Percentiles rank a stretch among this genome's conserved stretches.
These are phyloP conservation scores for Chinchilla lanigera DNA, from an alignment of 2,113 vertebrate species.

Conservation along the genomic window DNA sequence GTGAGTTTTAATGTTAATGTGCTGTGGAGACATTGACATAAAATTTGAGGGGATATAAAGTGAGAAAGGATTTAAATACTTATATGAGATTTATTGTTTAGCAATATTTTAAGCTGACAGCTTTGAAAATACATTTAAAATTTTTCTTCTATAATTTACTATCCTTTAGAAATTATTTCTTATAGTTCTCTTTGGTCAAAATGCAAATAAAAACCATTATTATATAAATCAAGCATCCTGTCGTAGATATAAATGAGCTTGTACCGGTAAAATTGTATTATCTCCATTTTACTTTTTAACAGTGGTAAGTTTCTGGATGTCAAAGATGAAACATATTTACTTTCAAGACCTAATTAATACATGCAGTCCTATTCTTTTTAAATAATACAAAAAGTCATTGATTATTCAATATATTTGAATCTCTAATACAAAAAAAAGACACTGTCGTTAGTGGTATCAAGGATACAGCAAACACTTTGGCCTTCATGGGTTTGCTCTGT, in stretches of 20 bases:
- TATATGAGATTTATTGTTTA: background rate
- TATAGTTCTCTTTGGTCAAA: background rate
- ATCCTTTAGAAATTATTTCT: background rate
- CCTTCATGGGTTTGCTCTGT: background rate
- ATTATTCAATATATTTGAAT: constrained; percentile 46
- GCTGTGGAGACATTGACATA: background rate
- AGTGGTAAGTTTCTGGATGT: background rate
- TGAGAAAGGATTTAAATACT: background rate
- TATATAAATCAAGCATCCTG: background rate
- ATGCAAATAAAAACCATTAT: background rate
- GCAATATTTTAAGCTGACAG: background rate
- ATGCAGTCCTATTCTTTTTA: background rate
- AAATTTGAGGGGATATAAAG: background rate
- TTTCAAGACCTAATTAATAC: background rate
- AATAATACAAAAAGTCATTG: background rate
- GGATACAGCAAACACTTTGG: background rate
- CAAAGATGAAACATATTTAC: background rate
- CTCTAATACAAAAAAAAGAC: background rate
- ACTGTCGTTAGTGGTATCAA: background rate
- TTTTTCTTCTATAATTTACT: background rate
- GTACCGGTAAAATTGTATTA: background rate
- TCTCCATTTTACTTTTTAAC: background rate
- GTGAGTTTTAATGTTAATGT: background rate
- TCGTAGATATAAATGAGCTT: background rate
- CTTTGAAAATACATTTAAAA: background rate